Percentiles rank a stretch among this genome's conserved stretches.
Evolutionary conservation across 1,140 invertebrate species (phyloP).

Genomic region (Archegozetes longisetosus): DNA sequence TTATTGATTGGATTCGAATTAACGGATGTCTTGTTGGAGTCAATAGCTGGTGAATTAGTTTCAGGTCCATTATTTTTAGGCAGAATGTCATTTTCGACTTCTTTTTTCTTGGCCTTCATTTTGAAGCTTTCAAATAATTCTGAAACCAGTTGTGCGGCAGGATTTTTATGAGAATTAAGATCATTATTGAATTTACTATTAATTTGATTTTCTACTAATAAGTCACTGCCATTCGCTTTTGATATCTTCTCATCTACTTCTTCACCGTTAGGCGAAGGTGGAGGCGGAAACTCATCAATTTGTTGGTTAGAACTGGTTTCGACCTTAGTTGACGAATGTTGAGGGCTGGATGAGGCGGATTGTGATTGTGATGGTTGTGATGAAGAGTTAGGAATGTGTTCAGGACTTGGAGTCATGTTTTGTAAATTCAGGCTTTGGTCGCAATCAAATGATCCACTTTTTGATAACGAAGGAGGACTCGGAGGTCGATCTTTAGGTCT

Average conservation of each 20-base stretch:
- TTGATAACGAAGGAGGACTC: constrained; percentile 18
- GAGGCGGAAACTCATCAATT: constrained; percentile 11
- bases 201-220: constrained; percentile 21
- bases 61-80: background rate
- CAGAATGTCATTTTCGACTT: constrained; percentile 11
- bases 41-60: background rate
- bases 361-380: background rate
- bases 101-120: constrained; percentile 18
- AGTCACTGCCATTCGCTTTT: background rate
- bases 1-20: background rate
- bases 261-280: background rate
- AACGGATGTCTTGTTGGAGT: background rate
- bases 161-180: constrained; percentile 19
- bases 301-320: background rate
- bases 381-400: background rate
- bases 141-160: constrained; percentile 7
- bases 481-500: constrained; percentile 18
- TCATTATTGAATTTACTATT: constrained; percentile 1
- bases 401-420: background rate
- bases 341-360: background rate
- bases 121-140: constrained; percentile 11
- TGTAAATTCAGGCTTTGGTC: background rate
- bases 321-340: background rate
- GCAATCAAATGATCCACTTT: constrained; percentile 22
- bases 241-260: background rate